A percentile compares a stretch with the other conserved stretches of the same genome.
phyloP scores from a whole-genome alignment of 2,888 invertebrate species.

The Tineola bisselliella region DNA sequence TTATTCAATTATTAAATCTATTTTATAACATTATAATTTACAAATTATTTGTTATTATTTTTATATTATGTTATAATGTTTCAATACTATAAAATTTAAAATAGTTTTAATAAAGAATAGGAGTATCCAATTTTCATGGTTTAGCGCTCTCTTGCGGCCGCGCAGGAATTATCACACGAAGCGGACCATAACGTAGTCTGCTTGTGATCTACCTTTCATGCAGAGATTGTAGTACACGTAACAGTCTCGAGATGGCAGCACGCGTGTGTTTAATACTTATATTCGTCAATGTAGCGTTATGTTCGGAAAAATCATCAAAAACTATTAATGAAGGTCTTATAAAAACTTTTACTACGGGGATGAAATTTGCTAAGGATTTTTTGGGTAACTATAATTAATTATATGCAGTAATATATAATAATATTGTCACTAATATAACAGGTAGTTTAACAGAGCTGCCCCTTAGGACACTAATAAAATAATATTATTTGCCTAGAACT shows the following conservation, averaged over 20 bases:
- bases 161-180: slow-evolving; percentile 38
- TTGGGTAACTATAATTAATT: slow-evolving; percentile 36
- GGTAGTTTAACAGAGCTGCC: too few species aligned
- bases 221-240: slow-evolving; percentile 31
- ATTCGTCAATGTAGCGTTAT: slow-evolving; percentile 18
- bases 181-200: slow-evolving; percentile 33
- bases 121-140: not conserved
- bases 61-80: too few species aligned
- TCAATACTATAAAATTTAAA: not conserved
- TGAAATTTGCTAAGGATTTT: slow-evolving; percentile 54
- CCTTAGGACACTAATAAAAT: too few species aligned
- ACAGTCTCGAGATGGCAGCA: slow-evolving; percentile 48
- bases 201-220: not conserved
- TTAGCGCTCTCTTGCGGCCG: slow-evolving; percentile 24
- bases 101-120: not conserved
- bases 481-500: too few species aligned
- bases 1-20: too few species aligned
- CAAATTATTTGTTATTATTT: too few species aligned
- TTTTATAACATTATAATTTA: too few species aligned
- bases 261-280: slow-evolving; percentile 29
- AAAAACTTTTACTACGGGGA: slow-evolving; percentile 44
- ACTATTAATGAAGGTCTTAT: slow-evolving; percentile 40
- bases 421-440: too few species aligned
- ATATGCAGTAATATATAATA: too few species aligned
- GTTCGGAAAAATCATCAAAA: slow-evolving; percentile 23